A percentile compares a stretch with the other conserved stretches of the same genome.
Conservation (phyloP, 1,140 invertebrate species). For the Drosophila quadrilineata region DNA sequence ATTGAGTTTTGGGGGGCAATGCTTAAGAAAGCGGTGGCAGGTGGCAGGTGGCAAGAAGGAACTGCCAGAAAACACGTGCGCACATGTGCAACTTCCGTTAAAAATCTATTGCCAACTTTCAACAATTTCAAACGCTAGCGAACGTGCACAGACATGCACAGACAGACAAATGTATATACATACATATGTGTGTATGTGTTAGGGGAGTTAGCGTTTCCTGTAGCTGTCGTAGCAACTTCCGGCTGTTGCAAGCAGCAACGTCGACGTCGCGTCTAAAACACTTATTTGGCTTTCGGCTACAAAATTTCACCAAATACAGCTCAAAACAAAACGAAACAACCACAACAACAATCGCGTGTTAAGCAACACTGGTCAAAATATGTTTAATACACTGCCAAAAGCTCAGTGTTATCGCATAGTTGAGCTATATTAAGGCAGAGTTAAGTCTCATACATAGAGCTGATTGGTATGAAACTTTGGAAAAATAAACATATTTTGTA, state of each 20-base stretch:
- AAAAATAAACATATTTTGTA: background rate
- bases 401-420: background rate
- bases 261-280: conserved; percentile 58
- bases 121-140: conserved; percentile 54
- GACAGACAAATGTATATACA: conserved; percentile 19
- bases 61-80: conserved; percentile 64
- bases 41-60: background rate
- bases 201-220: conserved; percentile 78
- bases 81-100: conserved; percentile 78
- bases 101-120: conserved; percentile 80
- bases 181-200: conserved; percentile 53
- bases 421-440: background rate
- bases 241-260: conserved; percentile 52
- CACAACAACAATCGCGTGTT: conserved; percentile 16
- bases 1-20: background rate
- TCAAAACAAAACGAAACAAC: conserved; percentile 63
- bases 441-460: background rate
- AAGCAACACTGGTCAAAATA: background rate
- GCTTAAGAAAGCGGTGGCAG: background rate
- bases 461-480: background rate
- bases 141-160: background rate
- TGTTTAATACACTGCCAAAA: conserved; percentile 26
- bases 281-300: conserved; percentile 77
- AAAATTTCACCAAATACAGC: no score
- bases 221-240: conserved; percentile 77